phyloP scores from a whole-genome alignment of 2,113 vertebrate genomes.

The Scortum barcoo region DNA sequence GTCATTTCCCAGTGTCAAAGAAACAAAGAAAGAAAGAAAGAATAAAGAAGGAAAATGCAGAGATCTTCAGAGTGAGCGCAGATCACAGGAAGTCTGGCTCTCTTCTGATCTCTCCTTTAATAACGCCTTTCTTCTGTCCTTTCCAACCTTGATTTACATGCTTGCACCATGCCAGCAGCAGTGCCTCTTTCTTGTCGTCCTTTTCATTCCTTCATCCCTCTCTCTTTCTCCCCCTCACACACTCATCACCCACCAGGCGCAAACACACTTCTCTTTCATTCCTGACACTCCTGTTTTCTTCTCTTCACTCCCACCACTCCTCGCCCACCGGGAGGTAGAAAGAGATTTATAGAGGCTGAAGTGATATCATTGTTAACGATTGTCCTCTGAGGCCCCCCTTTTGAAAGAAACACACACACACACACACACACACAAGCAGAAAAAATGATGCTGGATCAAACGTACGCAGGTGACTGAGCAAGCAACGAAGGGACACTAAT shows the following conservation, averaged over 20 bases:
- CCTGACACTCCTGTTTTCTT: slow-evolving; percentile 61
- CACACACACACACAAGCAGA: too few relatives aligned
- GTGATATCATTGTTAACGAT: slow-evolving; percentile 75
- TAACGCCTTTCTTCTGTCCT: slow-evolving; percentile 37
- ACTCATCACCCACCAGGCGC: slow-evolving; percentile 58
- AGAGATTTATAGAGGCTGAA: slow-evolving; percentile 65
- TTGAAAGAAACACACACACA: slow-evolving; percentile 31
- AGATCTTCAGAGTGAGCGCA: not conserved
- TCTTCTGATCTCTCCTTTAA: slow-evolving; percentile 47
- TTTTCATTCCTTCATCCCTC: slow-evolving; percentile 13
- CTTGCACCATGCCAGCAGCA: slow-evolving; percentile 36
- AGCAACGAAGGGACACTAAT: slow-evolving; percentile 30
- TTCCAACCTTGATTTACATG: slow-evolving; percentile 30
- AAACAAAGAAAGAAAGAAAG: not conserved
- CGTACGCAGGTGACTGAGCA: slow-evolving; percentile 47
- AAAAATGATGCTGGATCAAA: slow-evolving; percentile 46
- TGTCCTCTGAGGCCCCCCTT: slow-evolving; percentile 54
- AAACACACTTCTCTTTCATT: slow-evolving; percentile 68
- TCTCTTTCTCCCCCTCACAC: slow-evolving; percentile 17
- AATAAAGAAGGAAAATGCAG: not conserved
- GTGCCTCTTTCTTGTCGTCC: slow-evolving; percentile 30
- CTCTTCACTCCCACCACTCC: slow-evolving; percentile 54
- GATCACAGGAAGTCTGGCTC: slow-evolving; percentile 39
- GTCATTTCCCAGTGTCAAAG: not conserved
- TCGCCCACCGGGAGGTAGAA: slow-evolving; percentile 67